These are phyloP conservation scores for Calyptommatus sinebrachiatus DNA, from an alignment of 2,113 vertebrate species.

Conservation along the genomic window DNA sequence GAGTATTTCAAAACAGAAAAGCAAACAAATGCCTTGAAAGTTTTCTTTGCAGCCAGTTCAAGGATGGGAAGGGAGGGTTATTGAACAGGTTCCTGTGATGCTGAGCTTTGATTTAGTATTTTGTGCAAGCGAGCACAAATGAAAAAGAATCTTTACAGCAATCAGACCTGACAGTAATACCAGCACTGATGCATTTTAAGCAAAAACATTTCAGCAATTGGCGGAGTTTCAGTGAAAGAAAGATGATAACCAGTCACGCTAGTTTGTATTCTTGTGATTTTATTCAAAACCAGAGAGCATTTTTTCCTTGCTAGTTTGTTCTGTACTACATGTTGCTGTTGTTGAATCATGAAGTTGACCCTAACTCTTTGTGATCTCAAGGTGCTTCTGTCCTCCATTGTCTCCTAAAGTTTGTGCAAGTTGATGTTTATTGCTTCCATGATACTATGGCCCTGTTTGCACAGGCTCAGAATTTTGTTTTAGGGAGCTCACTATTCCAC, in stretches of 20 bases:
- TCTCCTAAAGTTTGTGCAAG: no score
- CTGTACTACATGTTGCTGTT: not conserved
- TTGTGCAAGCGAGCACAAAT: not conserved
- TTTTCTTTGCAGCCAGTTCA: not conserved
- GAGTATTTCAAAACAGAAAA: not conserved
- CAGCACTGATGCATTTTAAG: constrained; percentile 51
- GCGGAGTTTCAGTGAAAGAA: constrained; percentile 44
- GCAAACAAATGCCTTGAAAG: not conserved
- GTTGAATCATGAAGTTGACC: no score
- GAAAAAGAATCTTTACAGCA: constrained; percentile 40
- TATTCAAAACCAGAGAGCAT: constrained; percentile 24
- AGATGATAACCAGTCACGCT: constrained; percentile 51
- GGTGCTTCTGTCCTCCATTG: no score
- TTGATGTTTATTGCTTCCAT: no score
- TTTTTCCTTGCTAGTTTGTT: constrained; percentile 31
- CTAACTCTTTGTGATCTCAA: no score
- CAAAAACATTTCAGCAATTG: constrained; percentile 51
- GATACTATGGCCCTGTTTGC: no score
- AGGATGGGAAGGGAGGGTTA: not conserved
- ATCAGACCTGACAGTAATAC: constrained; percentile 56
- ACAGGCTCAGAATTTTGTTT: no score
- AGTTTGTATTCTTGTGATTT: constrained; percentile 50
- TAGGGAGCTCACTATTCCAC: no score
- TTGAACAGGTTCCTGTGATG: not conserved
- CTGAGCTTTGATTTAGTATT: not conserved